Conservation (phyloP, 2,888 invertebrate species). For the Hartigia nigra region DNA sequence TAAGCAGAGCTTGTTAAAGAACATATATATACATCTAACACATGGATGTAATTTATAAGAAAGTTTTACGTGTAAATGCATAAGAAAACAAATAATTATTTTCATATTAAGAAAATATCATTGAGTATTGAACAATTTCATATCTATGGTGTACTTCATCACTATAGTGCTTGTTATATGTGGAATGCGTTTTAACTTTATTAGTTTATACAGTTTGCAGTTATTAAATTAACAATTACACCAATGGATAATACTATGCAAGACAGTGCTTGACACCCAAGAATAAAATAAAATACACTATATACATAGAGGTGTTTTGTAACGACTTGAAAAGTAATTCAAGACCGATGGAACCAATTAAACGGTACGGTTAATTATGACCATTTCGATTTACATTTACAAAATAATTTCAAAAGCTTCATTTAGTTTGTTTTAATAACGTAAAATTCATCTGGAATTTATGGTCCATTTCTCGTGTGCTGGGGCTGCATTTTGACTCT, state of each 20-base stretch:
- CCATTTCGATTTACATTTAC: neutral
- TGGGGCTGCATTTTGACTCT: neutral
- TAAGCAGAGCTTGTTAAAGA: neutral
- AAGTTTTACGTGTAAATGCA: neutral
- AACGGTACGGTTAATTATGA: neutral
- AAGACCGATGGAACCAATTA: neutral
- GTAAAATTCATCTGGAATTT: neutral
- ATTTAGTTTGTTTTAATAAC: neutral
- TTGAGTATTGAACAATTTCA: neutral
- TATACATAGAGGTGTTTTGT: conserved; percentile 38
- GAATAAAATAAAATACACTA: conserved; percentile 47
- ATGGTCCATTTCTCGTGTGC: neutral
- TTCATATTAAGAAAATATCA: neutral
- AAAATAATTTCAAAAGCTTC: neutral
- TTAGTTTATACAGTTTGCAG: conserved; percentile 41
- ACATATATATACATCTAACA: neutral
- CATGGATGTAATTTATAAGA: neutral
- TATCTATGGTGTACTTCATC: neutral
- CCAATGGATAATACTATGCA: conserved; percentile 47
- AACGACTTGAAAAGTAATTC: neutral
- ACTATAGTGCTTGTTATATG: conserved; percentile 9
- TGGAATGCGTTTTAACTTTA: conserved; percentile 44
- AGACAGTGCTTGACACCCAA: conserved; percentile 38
- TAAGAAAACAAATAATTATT: neutral
- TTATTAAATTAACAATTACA: conserved; percentile 47